Percentiles rank a stretch among this genome's conserved stretches.
Conservation (phyloP, 2,113 vertebrate genomes). For the Phainopepla nitens region DNA sequence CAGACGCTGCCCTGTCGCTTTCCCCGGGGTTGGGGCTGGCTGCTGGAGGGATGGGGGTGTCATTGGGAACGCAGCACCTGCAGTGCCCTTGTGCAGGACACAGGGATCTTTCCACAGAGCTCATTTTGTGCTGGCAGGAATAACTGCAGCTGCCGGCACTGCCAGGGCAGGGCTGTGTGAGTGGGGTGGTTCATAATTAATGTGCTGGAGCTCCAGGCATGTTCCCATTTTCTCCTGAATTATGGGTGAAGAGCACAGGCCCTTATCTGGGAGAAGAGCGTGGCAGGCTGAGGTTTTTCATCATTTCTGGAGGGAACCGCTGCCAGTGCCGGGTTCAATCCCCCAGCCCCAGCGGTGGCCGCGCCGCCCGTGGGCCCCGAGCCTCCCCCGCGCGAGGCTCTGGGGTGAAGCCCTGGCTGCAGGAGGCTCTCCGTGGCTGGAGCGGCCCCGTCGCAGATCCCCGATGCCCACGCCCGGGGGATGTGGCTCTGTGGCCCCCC, state of each 20-base stretch:
- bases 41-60: neutral
- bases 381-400: rapidly evolving
- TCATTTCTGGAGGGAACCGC: neutral
- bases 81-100: neutral
- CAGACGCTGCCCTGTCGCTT: neutral
- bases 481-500: neutral
- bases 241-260: neutral
- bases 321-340: neutral
- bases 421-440: no score
- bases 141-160: neutral
- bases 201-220: neutral
- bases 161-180: neutral
- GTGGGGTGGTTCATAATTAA: neutral
- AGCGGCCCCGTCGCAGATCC: rapidly evolving
- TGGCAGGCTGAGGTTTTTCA: neutral
- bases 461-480: rapidly evolving
- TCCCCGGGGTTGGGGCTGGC: neutral
- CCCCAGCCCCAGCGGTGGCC: neutral
- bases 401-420: rapidly evolving
- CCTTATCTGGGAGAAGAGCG: rapidly evolving
- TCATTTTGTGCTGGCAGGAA: neutral
- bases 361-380: rapidly evolving
- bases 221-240: neutral
- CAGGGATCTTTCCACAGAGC: neutral
- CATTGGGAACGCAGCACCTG: neutral